A percentile compares a stretch with the other conserved stretches of the same genome.
phyloP scores from a whole-genome alignment of 2,113 vertebrate genomes.

The Chelonoidis abingdonii region DNA sequence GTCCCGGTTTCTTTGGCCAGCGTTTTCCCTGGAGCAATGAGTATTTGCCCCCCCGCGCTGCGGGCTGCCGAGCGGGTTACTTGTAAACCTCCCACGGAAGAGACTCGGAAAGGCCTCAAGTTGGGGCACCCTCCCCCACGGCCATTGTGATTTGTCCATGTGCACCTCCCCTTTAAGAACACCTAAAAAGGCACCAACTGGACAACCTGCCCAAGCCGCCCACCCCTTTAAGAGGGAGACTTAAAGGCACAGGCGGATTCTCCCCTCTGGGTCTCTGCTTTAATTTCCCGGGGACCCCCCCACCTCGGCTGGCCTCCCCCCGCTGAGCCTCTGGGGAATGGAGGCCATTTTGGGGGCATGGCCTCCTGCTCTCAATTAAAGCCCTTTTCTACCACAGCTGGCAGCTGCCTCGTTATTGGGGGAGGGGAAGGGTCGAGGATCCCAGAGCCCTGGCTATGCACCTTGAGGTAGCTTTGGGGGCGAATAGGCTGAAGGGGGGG shows the following conservation, averaged over 20 bases:
- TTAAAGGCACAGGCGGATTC: conserved; percentile 7
- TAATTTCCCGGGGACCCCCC: background rate
- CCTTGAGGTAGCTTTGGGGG: too few relatives aligned
- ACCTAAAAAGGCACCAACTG: background rate
- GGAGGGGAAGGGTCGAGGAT: background rate
- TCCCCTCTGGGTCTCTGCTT: background rate
- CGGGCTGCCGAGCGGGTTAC: background rate
- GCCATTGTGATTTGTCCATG: too few relatives aligned
- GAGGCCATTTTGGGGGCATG: background rate
- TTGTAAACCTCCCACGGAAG: conserved; percentile 15
- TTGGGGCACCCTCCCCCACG: background rate
- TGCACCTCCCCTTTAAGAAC: background rate
- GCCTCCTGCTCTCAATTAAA: conserved; percentile 13
- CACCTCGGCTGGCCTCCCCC: too few relatives aligned
- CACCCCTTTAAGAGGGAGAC: conserved; percentile 61
- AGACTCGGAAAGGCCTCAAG: conserved; percentile 25
- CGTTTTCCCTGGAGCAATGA: background rate
- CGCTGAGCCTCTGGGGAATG: background rate
- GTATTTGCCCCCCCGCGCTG: background rate
- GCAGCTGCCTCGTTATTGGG: background rate
- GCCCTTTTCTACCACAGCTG: background rate
- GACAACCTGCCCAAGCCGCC: background rate
- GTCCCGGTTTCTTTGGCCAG: background rate
- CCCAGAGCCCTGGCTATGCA: background rate
- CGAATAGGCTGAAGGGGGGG: too few relatives aligned